Evolutionary conservation across 2,888 invertebrate species (phyloP), one percentile per base, ranked within the genome.

Genomic region (Lepidochitona cinerea): DNA sequence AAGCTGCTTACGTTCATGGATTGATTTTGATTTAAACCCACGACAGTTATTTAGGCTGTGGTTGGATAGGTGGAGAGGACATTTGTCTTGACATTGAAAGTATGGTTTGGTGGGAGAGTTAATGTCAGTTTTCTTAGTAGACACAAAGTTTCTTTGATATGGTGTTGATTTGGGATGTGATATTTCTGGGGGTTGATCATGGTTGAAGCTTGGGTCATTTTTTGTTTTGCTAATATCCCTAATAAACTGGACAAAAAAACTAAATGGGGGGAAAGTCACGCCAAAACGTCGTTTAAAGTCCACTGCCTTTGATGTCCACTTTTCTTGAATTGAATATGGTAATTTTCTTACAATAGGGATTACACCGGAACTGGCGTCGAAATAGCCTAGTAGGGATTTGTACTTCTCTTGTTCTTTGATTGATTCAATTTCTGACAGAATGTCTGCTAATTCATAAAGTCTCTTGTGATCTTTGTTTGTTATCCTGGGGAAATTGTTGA

Each of bases 161-260:
- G n/a, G n/a, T n/a, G n/a, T n/a, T n/a, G n/a, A n/a, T n/a, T n/a
- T n/a, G n/a, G n/a, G n/a, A n/a, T n/a, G n/a, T n/a, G n/a, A n/a
- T 33, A 29, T 29, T 41, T 68, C 37, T n/a, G 26, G 37, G 3
- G 41, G 9, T n/a, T 37, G 5, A 6, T 66, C 66, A 65, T 65
- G 71, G 37, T 29, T 59, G 52, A 81, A 76, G 18, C 74, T 72
- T 7, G 77, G 78, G 66, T 81, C 78, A 32, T 79, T 79, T 37
- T 70, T 59, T 0, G 76, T 74, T 12, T 29, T 70, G 37, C 75
- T 73, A 18, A 73, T 49, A 0, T 76, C 75, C 23, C 59, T 29
- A 9, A 81, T 73, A 37, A 81, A 83, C 14, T 71, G 37, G 0
- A 68, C 72, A 53, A 81, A 78, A 0, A 76, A 41, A 9, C 49